Conservation (phyloP, 2,797 vertebrate species). For the Sparidentex hasta region DNA sequence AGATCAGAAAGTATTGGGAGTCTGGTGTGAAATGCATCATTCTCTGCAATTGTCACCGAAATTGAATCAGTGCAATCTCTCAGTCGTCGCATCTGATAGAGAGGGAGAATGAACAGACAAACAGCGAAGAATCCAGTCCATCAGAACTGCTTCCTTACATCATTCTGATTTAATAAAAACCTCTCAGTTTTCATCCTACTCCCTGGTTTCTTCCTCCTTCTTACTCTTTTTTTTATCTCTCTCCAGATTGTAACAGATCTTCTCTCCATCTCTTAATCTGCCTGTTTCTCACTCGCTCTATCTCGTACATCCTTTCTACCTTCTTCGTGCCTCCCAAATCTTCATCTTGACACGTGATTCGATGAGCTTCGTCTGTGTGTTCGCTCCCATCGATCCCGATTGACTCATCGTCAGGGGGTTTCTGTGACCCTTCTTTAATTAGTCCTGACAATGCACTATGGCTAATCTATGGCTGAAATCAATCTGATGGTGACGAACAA, state of each 20-base stretch:
- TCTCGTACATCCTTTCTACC: no score
- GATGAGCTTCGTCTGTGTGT: not conserved
- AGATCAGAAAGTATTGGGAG: not conserved
- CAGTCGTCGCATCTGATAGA: not conserved
- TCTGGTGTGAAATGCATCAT: not conserved
- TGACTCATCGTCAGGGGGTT: slow-evolving; percentile 10
- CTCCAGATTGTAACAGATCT: not conserved
- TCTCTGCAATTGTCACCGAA: not conserved
- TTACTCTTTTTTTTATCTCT: not conserved
- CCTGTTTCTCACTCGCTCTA: no score
- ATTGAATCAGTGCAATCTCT: not conserved
- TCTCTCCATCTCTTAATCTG: not conserved
- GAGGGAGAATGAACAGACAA: not conserved
- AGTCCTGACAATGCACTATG: slow-evolving; percentile 54
- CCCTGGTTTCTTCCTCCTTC: not conserved
- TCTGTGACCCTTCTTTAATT: slow-evolving; percentile 40
- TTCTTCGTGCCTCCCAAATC: not conserved
- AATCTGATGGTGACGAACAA: slow-evolving; percentile 36
- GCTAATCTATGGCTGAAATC: slow-evolving; percentile 49
- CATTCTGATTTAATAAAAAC: not conserved
- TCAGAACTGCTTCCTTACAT: not conserved
- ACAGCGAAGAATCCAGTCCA: not conserved
- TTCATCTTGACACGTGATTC: not conserved
- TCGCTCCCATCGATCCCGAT: slow-evolving; percentile 24
- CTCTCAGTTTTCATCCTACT: not conserved